Base-by-base conservation (phyloP, 1,140 invertebrate genomes). In the Drosophila virilis region DNA sequence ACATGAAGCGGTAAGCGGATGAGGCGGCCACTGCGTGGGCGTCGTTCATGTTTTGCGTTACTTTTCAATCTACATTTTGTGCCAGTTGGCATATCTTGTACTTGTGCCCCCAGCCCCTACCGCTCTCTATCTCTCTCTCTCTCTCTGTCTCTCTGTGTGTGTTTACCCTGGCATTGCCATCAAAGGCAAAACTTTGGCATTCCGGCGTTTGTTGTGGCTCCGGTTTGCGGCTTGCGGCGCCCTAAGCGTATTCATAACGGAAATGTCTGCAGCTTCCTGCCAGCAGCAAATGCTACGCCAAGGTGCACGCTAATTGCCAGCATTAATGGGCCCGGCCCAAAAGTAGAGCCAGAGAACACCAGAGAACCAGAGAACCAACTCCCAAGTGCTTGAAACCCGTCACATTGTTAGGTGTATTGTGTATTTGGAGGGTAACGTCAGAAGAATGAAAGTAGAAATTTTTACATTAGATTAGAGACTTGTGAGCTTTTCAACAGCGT, bases 1-100 rank as follows among this genome's bases (percentile, higher is more conserved):
- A 97, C 78, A 95, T 98, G 94, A 94, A 96, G 64, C 94, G 95
- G 96, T 97, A 93, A 93, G 94, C 83, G 33, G 5, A 45, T 67
- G 32, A 12, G n/a, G n/a, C 50, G 50, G 22, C 22, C 22, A 28
- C 22, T 28, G 22, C 22, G 22, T 28, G 22, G 28, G 48, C 22
- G 17, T 46, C 22, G 22, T 33, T 50, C 33, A 50, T 50, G 48
- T 28, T 32, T 33, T 28, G n/a, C n/a, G 40, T 28, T n/a, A 8
- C 57, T 64, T 65, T 54, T 65, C 45, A 59, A 59, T 38, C 40
- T 22, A 9, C 38, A n/a, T n/a, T 42, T 42, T 42, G 12, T n/a
- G n/a, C 40, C 40, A n/a, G 12, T 13, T 12, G 40, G 40, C 13
- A 42, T 42, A 13, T 42, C 40, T n/a, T 37, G 7, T 8, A 8